Conservation (phyloP, 1,140 invertebrate species). For the Euschistus heros region DNA sequence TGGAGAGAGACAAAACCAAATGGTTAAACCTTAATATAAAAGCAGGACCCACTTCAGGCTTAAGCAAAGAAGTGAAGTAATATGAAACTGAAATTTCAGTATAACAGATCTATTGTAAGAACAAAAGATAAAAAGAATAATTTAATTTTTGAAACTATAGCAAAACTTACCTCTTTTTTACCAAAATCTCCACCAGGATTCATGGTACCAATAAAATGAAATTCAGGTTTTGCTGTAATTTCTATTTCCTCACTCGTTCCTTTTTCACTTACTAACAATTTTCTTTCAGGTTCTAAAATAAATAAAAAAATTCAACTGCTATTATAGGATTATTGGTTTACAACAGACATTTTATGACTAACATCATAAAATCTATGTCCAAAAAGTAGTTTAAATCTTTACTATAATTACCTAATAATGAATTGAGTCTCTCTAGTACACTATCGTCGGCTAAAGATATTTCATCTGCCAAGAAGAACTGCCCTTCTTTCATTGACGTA, state of each 20-base stretch:
- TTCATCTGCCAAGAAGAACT: constrained; percentile 92
- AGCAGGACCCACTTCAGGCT: too few relatives aligned
- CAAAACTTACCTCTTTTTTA: constrained; percentile 75
- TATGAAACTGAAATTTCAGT: too few relatives aligned
- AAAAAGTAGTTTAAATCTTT: neutral
- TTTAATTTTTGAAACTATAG: neutral
- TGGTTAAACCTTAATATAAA: too few relatives aligned
- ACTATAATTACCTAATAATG: constrained; percentile 51
- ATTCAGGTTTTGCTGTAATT: constrained; percentile 63
- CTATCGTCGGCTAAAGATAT: constrained; percentile 98
- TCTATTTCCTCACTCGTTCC: constrained; percentile 44
- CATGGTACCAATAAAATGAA: constrained; percentile 96
- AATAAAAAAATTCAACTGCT: neutral
- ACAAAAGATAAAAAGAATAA: neutral
- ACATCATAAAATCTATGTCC: neutral
- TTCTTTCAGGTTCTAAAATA: constrained; percentile 73
- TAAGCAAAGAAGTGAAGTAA: too few relatives aligned
- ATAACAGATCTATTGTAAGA: too few relatives aligned
- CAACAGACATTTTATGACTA: neutral
- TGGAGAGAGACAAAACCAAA: too few relatives aligned
- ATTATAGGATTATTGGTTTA: neutral
- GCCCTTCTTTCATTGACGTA: constrained; percentile 75
- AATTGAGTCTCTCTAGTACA: constrained; percentile 94
- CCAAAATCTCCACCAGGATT: constrained; percentile 99
- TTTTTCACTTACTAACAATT: constrained; percentile 83